phyloP scores from a whole-genome alignment of 2,113 vertebrate species.

The Aphelocoma coerulescens region DNA sequence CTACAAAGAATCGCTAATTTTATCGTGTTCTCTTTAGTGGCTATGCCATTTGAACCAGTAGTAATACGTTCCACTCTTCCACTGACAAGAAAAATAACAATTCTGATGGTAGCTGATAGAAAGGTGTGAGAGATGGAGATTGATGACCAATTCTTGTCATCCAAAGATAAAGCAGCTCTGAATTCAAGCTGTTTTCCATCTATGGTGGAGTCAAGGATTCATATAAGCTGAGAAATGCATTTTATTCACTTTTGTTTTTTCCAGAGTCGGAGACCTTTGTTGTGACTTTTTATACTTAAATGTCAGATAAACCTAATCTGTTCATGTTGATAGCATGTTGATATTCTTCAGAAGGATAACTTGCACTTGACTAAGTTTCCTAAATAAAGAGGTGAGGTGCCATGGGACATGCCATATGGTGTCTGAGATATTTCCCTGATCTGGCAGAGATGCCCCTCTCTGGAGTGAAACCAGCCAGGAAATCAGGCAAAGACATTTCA shows the following conservation, averaged over 20 bases:
- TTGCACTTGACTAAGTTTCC: background rate
- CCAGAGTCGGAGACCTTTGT: background rate
- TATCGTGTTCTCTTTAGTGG: background rate
- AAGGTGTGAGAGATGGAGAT: background rate
- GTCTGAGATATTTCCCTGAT: background rate
- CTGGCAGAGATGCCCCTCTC: background rate
- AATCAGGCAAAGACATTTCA: background rate
- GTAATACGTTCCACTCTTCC: background rate
- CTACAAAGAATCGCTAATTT: background rate
- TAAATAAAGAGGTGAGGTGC: background rate
- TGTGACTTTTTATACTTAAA: background rate
- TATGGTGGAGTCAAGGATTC: background rate
- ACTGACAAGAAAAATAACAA: background rate
- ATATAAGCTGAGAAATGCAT: background rate
- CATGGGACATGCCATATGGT: background rate
- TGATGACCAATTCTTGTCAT: background rate
- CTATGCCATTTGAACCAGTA: background rate
- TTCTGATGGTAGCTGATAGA: background rate
- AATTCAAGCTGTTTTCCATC: background rate
- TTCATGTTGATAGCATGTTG: background rate
- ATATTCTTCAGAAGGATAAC: background rate
- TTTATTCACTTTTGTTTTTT: background rate
- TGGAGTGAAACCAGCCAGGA: background rate
- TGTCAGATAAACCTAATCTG: background rate
- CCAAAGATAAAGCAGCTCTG: background rate